phyloP scores from a whole-genome alignment of 2,888 invertebrate species.

The Nematopogon swammerdamellus region DNA sequence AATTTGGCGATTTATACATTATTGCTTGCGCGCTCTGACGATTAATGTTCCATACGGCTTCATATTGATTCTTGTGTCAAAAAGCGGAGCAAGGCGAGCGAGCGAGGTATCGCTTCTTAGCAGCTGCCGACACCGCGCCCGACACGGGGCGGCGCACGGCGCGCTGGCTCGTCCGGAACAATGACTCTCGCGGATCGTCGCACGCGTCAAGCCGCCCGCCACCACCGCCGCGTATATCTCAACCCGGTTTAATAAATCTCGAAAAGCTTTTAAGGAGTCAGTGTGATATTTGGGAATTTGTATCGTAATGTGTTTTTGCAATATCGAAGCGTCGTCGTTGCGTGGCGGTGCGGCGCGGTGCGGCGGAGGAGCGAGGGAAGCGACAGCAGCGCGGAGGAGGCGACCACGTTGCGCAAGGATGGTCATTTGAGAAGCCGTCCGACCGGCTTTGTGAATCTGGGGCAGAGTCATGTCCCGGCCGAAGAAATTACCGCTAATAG shows the following conservation, averaged over 20 bases:
- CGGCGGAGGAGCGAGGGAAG: slow-evolving; percentile 34
- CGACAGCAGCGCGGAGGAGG: slow-evolving; percentile 20
- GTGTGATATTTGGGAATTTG: slow-evolving; percentile 29
- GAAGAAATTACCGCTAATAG: slow-evolving; percentile 49
- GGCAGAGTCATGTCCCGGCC: slow-evolving; percentile 48
- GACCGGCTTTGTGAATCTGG: slow-evolving; percentile 45
- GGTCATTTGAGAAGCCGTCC: slow-evolving; percentile 37
- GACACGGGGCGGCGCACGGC: no score
- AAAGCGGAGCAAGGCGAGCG: slow-evolving; percentile 29
- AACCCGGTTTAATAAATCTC: slow-evolving; percentile 23
- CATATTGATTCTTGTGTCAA: slow-evolving; percentile 19
- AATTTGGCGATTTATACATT: slow-evolving; percentile 41
- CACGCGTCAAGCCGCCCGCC: not conserved
- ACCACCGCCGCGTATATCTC: not conserved
- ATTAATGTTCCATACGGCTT: slow-evolving; percentile 29
- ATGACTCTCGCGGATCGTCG: no score
- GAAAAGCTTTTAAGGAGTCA: slow-evolving; percentile 42
- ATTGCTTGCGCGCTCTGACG: slow-evolving; percentile 23
- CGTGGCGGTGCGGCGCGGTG: slow-evolving; percentile 21
- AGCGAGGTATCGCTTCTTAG: no score
- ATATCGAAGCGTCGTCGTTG: not conserved
- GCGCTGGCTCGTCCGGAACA: no score
- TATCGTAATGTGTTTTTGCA: slow-evolving; percentile 35
- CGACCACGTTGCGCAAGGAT: slow-evolving; percentile 43
- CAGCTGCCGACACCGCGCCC: no score